Conservation (phyloP, 1,140 invertebrate genomes). For the Aphaenogaster ashmeadi region DNA sequence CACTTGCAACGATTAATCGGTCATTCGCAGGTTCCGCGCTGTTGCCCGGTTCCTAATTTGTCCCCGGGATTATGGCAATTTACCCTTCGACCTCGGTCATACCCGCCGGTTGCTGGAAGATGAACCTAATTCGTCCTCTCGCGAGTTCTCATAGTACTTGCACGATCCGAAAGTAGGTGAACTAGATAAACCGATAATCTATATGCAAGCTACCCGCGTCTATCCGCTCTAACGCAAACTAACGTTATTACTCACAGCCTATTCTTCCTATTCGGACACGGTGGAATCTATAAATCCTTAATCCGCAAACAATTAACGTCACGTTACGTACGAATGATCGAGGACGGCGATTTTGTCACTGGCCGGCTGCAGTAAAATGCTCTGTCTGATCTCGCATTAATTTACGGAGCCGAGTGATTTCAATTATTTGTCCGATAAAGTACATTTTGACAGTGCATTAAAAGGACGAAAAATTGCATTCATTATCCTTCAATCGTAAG, state of each 20-base stretch:
- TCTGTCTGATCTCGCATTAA: constrained; percentile 60
- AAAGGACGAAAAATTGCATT: constrained; percentile 8
- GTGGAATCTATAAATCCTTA: constrained; percentile 51
- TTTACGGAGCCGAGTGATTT: constrained; percentile 9
- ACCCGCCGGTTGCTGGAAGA: constrained; percentile 33
- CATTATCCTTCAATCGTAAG: not conserved
- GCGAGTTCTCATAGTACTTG: constrained; percentile 15
- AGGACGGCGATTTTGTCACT: constrained; percentile 35
- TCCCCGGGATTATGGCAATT: constrained; percentile 72
- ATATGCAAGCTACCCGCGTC: constrained; percentile 31
- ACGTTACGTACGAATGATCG: constrained; percentile 52
- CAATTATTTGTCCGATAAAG: not conserved
- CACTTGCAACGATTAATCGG: constrained; percentile 70
- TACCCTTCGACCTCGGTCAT: constrained; percentile 16
- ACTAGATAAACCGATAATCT: constrained; percentile 72
- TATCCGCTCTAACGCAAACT: constrained; percentile 12
- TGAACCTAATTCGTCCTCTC: constrained; percentile 61
- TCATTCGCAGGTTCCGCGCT: constrained; percentile 54
- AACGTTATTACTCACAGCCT: constrained; percentile 42
- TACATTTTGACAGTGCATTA: not conserved
- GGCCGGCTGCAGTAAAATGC: constrained; percentile 5
- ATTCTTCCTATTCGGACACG: constrained; percentile 15
- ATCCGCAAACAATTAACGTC: constrained; percentile 67
- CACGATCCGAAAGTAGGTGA: constrained; percentile 62
- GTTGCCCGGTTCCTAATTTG: constrained; percentile 72